phyloP scores from a whole-genome alignment of 1,140 invertebrate genomes.

The Drosophila funebris region DNA sequence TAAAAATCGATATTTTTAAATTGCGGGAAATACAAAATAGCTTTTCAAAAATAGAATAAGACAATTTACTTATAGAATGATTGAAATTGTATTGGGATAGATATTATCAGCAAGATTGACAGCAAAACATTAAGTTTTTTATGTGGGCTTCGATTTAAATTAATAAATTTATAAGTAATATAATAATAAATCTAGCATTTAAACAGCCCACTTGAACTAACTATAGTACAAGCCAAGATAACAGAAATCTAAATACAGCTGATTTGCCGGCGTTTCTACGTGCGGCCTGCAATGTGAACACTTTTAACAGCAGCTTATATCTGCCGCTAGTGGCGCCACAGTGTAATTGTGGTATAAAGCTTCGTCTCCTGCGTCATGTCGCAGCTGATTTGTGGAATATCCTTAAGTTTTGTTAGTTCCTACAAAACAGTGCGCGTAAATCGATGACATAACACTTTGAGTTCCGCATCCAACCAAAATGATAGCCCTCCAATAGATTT shows the following conservation, averaged over 20 bases:
- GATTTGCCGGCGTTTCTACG: not conserved
- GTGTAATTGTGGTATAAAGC: not conserved
- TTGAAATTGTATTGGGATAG: too few relatives aligned
- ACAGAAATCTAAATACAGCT: not conserved
- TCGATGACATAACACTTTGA: conserved; percentile 54
- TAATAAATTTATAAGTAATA: too few relatives aligned
- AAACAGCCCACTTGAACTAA: too few relatives aligned
- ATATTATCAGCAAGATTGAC: too few relatives aligned
- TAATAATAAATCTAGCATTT: too few relatives aligned
- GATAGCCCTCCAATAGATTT: not conserved
- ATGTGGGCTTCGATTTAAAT: too few relatives aligned
- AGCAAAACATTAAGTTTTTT: too few relatives aligned
- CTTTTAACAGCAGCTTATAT: not conserved
- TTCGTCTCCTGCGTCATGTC: conserved; percentile 16
- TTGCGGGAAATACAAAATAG: not conserved
- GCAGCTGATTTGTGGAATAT: conserved; percentile 56
- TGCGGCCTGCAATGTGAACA: not conserved
- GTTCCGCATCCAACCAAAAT: not conserved
- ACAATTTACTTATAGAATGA: too few relatives aligned
- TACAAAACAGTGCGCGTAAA: conserved; percentile 12
- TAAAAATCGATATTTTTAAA: not conserved
- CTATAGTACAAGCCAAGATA: too few relatives aligned
- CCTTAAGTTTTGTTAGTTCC: conserved; percentile 58
- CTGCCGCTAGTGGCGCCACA: conserved; percentile 10
- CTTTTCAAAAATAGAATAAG: too few relatives aligned